Evolutionary conservation across 2,888 invertebrate species (phyloP).

Genomic region (Elegia similella): DNA sequence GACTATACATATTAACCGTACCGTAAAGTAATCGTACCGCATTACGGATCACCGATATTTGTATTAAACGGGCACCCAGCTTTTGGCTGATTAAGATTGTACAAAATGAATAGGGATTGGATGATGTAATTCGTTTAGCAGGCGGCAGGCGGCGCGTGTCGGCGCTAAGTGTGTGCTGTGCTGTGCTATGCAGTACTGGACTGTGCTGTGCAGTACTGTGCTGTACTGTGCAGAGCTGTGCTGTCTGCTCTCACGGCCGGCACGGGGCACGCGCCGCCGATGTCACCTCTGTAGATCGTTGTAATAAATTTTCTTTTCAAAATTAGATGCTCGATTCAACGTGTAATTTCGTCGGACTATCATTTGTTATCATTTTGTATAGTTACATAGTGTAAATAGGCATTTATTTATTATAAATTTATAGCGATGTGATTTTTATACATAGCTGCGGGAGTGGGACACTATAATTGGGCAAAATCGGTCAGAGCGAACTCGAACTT

Average conservation of each 20-base stretch:
- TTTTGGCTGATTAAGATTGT: constrained; percentile 75
- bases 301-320: constrained; percentile 67
- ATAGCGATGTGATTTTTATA: constrained; percentile 79
- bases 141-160: constrained; percentile 36
- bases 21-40: constrained; percentile 51
- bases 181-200: no score
- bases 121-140: constrained; percentile 67
- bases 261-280: constrained; percentile 37
- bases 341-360: constrained; percentile 78
- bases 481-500: constrained; percentile 65
- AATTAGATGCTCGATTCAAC: constrained; percentile 76
- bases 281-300: constrained; percentile 57
- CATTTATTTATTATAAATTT: constrained; percentile 82
- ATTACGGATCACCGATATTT: constrained; percentile 67
- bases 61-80: constrained; percentile 72
- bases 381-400: constrained; percentile 82
- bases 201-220: no score
- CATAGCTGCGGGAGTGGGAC: constrained; percentile 76
- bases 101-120: constrained; percentile 68
- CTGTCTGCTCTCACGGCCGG: constrained; percentile 25
- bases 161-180: constrained; percentile 2
- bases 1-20: constrained; percentile 24
- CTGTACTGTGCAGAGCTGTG: no score
- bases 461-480: constrained; percentile 62
- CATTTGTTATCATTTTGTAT: constrained; percentile 81